Base-by-base conservation (phyloP, 1,140 invertebrate genomes). In the Medauroidea extradentata region DNA sequence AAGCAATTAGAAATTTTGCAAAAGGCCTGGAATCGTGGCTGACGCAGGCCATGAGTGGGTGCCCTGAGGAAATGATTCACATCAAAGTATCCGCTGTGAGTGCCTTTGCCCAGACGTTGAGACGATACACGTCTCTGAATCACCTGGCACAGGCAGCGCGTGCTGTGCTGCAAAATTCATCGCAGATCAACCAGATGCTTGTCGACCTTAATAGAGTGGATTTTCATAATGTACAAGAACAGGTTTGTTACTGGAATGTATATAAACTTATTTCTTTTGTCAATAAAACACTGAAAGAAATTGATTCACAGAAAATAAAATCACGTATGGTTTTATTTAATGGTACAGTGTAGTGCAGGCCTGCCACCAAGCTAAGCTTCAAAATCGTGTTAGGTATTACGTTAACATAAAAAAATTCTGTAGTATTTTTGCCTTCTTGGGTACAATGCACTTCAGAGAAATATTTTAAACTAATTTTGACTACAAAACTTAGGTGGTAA, bases 101-200 rank as follows among this genome's bases (percentile, higher is more conserved):
- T 65, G 93, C 96, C 29, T 91, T 99, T 75, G 90, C 94, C 68
- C 95, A 97, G 75, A 97, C 94, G 41, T 75, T 99, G 67, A 81
- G 95, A 38, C 85, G 96, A 50, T 99, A 99, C 77, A 99, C 96
- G 13, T 98, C 95, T 14, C 78, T 99, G n/a, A 99, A 99, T 79
- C 97, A 99, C 78, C 81, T 99, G 67, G 96, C 97, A 50, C 91
- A 94, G 72, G 96, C 97, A 46, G 96, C 96, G 9, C 81, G 96
- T 38, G 95, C 94, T 50, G 96, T 99, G 34, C 83, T 99, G 53
- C 93, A 95, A 75, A 99, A 99, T 78, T 86, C 90, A 65, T 86
- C 89, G 68, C 96, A 98, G 82, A 97, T 99, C 65, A 85, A 86
- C 68, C 93, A 99, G 83, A 99, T 99, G 96, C 76, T 98, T 51